Conservation (phyloP, 1,140 invertebrate genomes). For the Apis dorsata region DNA sequence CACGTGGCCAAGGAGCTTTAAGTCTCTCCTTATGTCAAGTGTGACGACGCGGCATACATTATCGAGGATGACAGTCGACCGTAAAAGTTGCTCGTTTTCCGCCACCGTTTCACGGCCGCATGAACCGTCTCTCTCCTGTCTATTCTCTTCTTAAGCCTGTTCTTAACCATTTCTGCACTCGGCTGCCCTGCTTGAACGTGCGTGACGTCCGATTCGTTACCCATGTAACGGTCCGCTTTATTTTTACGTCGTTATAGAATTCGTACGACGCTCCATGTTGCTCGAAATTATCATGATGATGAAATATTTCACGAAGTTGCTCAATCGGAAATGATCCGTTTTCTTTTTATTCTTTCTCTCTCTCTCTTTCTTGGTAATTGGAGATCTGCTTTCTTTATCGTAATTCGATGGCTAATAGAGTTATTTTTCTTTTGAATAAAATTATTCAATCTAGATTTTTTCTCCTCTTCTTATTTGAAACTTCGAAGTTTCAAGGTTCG, state of each 20-base stretch:
- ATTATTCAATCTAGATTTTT: too few relatives aligned
- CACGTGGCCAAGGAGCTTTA: conserved; percentile 44
- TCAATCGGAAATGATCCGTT: too few relatives aligned
- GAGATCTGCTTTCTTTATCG: too few relatives aligned
- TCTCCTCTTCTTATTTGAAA: too few relatives aligned
- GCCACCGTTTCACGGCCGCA: conserved; percentile 13
- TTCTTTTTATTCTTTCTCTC: neutral
- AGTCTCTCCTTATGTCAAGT: conserved; percentile 45
- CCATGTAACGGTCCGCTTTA: neutral
- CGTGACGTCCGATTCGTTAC: conserved; percentile 18
- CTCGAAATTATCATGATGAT: neutral
- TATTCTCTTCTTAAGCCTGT: neutral
- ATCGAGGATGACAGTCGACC: conserved; percentile 20
- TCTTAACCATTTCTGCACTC: neutral
- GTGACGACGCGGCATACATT: conserved; percentile 52
- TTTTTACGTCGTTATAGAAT: neutral
- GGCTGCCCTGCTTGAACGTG: conserved; percentile 13
- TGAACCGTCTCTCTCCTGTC: neutral
- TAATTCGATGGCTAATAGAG: too few relatives aligned
- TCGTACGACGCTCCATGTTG: neutral
- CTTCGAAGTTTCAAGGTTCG: too few relatives aligned
- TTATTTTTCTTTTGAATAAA: too few relatives aligned
- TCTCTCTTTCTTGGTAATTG: neutral
- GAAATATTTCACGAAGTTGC: too few relatives aligned
- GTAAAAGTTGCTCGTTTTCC: conserved; percentile 47